Conservation (phyloP, 1,140 invertebrate species). For the Zaprionus lachaisei region DNA sequence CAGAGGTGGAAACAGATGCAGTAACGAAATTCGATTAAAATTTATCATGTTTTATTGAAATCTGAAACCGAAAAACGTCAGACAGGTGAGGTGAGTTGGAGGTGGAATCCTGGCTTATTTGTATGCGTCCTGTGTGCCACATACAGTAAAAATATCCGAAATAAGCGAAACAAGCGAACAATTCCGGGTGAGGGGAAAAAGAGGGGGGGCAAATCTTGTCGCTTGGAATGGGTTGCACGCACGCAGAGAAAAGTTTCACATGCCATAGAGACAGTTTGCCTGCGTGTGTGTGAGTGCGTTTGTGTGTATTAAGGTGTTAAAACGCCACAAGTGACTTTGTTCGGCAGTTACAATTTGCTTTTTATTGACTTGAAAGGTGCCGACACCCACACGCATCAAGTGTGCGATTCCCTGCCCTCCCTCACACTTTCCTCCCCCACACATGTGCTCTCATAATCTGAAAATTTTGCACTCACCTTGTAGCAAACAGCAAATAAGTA, state of each 20-base stretch:
- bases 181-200: background rate
- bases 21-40: slow-evolving; percentile 67
- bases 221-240: slow-evolving; percentile 46
- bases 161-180: slow-evolving; percentile 60
- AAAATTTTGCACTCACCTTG: slow-evolving; percentile 74
- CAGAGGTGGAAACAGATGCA: slow-evolving; percentile 36
- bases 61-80: slow-evolving; percentile 25
- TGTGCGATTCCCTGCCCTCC: slow-evolving; percentile 9
- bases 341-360: slow-evolving; percentile 80
- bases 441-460: slow-evolving; percentile 4
- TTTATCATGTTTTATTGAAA: slow-evolving; percentile 74
- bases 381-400: slow-evolving; percentile 40
- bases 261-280: slow-evolving; percentile 23
- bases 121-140: slow-evolving; percentile 64
- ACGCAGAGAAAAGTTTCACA: slow-evolving; percentile 53
- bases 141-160: slow-evolving; percentile 67
- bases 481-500: slow-evolving; percentile 80
- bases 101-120: slow-evolving; percentile 53
- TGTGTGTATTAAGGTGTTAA: slow-evolving; percentile 69
- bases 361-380: slow-evolving; percentile 79
- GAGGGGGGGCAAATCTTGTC: slow-evolving; percentile 5
- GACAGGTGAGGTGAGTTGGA: slow-evolving; percentile 9
- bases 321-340: slow-evolving; percentile 79
- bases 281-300: slow-evolving; percentile 10
- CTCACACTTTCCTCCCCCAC: background rate